phyloP scores from a whole-genome alignment of 2,113 vertebrate genomes.

The Notothenia rossii region DNA sequence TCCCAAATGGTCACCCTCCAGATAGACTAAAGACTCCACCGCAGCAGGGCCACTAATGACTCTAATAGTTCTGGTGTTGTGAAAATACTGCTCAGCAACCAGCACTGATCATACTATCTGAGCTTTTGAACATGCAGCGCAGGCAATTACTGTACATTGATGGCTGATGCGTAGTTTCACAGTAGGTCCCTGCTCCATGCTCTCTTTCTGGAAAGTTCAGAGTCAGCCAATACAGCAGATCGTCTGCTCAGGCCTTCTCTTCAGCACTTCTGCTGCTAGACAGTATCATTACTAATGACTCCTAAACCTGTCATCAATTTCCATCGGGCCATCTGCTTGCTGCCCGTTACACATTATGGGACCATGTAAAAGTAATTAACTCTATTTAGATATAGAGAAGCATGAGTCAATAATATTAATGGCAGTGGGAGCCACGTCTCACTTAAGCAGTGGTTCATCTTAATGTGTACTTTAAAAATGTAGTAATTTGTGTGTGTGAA shows the following conservation, averaged over 20 bases:
- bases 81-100: constrained; percentile 73
- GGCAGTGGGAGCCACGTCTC: not conserved
- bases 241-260: constrained; percentile 31
- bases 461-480: not conserved
- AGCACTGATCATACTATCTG: constrained; percentile 68
- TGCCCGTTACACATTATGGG: constrained; percentile 55
- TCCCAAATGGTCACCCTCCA: constrained; percentile 68
- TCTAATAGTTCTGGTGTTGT: constrained; percentile 56
- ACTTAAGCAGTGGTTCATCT: not conserved
- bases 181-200: constrained; percentile 37
- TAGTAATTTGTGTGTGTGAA: not conserved
- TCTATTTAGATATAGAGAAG: constrained; percentile 46
- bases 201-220: constrained; percentile 34
- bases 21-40: constrained; percentile 59
- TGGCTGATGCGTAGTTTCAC: constrained; percentile 35
- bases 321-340: constrained; percentile 63
- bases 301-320: constrained; percentile 70
- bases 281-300: constrained; percentile 67
- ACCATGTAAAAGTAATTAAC: constrained; percentile 60
- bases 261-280: constrained; percentile 59
- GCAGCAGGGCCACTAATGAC: constrained; percentile 58
- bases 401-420: constrained; percentile 43
- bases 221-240: constrained; percentile 62
- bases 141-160: constrained; percentile 42
- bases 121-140: constrained; percentile 38